These are phyloP conservation scores for Leptarthrus brevirostris DNA, from an alignment of 2,888 invertebrate genomes.

Conservation along the genomic window DNA sequence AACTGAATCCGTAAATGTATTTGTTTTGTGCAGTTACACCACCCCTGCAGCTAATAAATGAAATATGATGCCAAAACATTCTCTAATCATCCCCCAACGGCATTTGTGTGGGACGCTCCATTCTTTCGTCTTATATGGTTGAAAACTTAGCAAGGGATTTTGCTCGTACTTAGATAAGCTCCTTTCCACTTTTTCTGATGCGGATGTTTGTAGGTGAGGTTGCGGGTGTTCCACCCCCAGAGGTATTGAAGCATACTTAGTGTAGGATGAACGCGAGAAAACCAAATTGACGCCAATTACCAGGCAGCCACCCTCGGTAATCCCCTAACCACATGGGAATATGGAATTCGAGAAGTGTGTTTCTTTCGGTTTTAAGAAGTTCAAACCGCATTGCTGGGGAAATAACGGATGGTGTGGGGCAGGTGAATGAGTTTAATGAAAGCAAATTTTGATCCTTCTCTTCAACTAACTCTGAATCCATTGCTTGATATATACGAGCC, in stretches of 20 bases:
- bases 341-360: slow-evolving; percentile 37
- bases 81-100: slow-evolving; percentile 57
- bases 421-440: slow-evolving; percentile 43
- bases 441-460: slow-evolving; percentile 40
- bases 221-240: slow-evolving; percentile 1
- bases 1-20: slow-evolving; percentile 25
- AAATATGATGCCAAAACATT: slow-evolving; percentile 59
- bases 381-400: background rate
- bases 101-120: slow-evolving; percentile 21
- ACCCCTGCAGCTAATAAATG: slow-evolving; percentile 57
- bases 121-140: background rate
- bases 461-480: background rate
- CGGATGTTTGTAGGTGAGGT: slow-evolving; percentile 23
- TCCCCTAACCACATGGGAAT: slow-evolving; percentile 54
- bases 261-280: slow-evolving; percentile 62
- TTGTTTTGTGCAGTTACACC: slow-evolving; percentile 44
- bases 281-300: slow-evolving; percentile 69
- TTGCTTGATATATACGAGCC: background rate
- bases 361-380: slow-evolving; percentile 39
- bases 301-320: slow-evolving; percentile 59
- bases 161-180: slow-evolving; percentile 31
- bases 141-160: slow-evolving; percentile 3
- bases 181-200: background rate
- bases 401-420: background rate
- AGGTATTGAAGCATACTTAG: slow-evolving; percentile 21